A percentile compares a stretch with the other conserved stretches of the same genome.
phyloP scores from a whole-genome alignment of 2,113 vertebrate species.

The Grantiella picta region DNA sequence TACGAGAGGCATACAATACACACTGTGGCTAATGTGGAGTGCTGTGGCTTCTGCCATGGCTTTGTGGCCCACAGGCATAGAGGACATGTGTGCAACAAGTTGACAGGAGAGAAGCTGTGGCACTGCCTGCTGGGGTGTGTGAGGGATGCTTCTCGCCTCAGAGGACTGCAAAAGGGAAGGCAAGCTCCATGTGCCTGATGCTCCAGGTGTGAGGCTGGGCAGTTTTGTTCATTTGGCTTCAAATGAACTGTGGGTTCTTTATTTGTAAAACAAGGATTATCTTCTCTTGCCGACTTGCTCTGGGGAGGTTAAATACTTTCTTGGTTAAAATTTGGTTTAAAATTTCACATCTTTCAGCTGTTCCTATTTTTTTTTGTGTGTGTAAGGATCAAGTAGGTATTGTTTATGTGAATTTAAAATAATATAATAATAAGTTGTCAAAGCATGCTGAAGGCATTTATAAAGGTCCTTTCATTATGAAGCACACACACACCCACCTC shows the following conservation, averaged over 20 bases:
- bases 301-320: not conserved
- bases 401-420: not conserved
- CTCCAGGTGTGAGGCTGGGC: not conserved
- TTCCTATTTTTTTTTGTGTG: not conserved
- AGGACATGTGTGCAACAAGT: rapidly evolving
- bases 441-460: not conserved
- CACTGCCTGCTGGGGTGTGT: not conserved
- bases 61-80: not conserved
- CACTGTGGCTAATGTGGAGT: not conserved
- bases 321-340: not conserved
- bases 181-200: not conserved
- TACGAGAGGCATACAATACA: rapidly evolving
- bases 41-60: not conserved
- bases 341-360: not conserved
- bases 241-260: not conserved
- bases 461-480: not conserved
- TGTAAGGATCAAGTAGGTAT: not conserved
- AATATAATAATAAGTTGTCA: not conserved
- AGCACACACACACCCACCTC: not conserved
- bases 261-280: not conserved
- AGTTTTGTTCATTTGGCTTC: not conserved
- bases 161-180: not conserved
- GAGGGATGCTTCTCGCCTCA: not conserved
- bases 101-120: not conserved
- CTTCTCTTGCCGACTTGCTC: not conserved